A percentile compares a stretch with the other conserved stretches of the same genome.
phyloP scores from a whole-genome alignment of 1,140 invertebrate genomes.

The Streblospio benedicti region DNA sequence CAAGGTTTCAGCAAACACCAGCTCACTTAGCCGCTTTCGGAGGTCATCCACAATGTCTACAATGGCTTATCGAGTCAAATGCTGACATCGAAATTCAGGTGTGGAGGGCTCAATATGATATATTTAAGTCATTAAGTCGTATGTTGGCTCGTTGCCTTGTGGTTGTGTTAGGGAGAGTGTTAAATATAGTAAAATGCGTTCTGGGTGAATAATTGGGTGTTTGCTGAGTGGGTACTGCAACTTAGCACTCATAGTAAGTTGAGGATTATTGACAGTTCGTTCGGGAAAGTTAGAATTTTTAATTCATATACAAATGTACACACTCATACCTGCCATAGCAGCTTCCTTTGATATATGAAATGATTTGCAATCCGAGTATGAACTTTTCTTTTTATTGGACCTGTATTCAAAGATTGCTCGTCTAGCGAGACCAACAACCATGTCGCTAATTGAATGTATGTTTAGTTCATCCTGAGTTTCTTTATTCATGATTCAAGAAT shows the following conservation, averaged over 20 bases:
- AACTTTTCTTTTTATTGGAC: too few relatives aligned
- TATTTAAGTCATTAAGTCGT: neutral
- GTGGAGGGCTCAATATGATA: neutral
- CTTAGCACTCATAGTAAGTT: neutral
- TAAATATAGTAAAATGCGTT: neutral
- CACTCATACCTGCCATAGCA: too few relatives aligned
- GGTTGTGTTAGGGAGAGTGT: neutral
- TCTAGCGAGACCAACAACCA: too few relatives aligned
- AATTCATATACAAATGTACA: too few relatives aligned
- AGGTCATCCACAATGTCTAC: conserved; percentile 33
- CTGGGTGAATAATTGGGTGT: neutral
- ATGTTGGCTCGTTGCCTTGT: neutral
- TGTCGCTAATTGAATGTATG: too few relatives aligned
- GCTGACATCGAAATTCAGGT: conserved; percentile 11
- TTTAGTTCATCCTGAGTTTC: too few relatives aligned
- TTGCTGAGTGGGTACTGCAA: neutral
- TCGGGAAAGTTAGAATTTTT: neutral
- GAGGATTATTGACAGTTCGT: neutral
- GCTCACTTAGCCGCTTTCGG: conserved; percentile 29
- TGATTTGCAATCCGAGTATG: too few relatives aligned
- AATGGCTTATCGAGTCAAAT: conserved; percentile 34
- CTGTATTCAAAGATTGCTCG: too few relatives aligned
- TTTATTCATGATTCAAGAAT: too few relatives aligned
- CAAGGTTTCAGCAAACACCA: conserved; percentile 27
- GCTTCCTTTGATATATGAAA: too few relatives aligned